Evolutionary conservation across 2,113 vertebrate species (phyloP).

Genomic region (Pterocles burchelli): DNA sequence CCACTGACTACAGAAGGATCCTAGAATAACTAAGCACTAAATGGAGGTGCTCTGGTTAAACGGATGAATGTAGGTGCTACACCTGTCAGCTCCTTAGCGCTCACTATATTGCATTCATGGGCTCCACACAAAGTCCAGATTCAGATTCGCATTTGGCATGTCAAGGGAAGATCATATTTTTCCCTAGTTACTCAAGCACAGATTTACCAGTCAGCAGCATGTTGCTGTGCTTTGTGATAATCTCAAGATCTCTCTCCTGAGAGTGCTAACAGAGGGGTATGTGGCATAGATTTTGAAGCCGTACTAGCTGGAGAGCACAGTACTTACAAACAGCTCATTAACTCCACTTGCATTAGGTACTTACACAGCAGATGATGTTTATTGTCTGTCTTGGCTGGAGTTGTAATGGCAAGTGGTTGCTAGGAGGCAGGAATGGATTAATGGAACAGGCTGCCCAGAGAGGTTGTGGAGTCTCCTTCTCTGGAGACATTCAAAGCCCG

Average conservation of each 20-base stretch:
- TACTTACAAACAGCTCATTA: constrained; percentile 24
- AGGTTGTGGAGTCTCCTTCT: no score
- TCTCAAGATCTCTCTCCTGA: constrained; percentile 8
- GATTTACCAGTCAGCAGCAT: not conserved
- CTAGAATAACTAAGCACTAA: not conserved
- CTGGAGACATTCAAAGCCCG: no score
- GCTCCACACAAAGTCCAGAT: not conserved
- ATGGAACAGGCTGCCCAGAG: no score
- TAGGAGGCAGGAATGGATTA: constrained; percentile 8
- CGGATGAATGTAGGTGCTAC: not conserved
- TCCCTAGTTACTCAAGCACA: not conserved
- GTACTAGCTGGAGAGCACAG: not conserved
- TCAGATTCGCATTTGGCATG: not conserved
- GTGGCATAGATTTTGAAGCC: not conserved
- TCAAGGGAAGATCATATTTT: not conserved
- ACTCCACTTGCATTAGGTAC: constrained; percentile 23
- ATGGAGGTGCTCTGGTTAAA: not conserved
- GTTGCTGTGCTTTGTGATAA: not conserved
- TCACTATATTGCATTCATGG: not conserved
- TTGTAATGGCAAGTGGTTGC: constrained; percentile 2
- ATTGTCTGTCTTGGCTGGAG: not conserved
- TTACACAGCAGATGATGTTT: constrained; percentile 48
- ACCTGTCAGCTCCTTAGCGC: not conserved
- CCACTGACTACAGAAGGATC: not conserved
- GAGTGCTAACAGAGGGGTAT: not conserved